Evolutionary conservation across 2,797 vertebrate species (phyloP).

Genomic region (Cossypha dichroa): DNA sequence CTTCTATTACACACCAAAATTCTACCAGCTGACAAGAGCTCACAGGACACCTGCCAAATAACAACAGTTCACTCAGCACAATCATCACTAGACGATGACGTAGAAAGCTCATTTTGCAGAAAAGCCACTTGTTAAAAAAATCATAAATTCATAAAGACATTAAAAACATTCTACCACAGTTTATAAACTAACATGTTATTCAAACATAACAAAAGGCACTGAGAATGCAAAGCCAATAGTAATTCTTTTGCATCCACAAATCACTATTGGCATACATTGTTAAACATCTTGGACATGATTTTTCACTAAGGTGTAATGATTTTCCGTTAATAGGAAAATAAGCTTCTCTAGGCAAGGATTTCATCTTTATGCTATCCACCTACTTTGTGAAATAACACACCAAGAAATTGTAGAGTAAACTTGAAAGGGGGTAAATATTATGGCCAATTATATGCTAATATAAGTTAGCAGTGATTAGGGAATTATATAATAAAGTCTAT

Average conservation of each 20-base stretch:
- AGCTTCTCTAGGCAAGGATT: background rate
- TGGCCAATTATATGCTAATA: conserved; percentile 6
- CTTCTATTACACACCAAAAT: background rate
- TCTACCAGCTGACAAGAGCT: background rate
- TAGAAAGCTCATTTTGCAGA: background rate
- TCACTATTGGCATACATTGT: background rate
- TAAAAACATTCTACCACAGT: background rate
- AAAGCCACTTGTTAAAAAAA: background rate
- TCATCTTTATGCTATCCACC: background rate
- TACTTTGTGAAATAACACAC: background rate
- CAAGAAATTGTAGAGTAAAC: background rate
- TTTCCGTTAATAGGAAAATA: background rate
- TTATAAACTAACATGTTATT: background rate
- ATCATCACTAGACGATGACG: background rate
- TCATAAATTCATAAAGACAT: background rate
- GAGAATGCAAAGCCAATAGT: conserved; percentile 1
- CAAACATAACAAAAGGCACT: background rate
- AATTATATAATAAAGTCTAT: conserved; percentile 37
- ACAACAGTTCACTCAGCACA: background rate
- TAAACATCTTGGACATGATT: background rate
- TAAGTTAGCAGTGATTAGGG: conserved; percentile 23
- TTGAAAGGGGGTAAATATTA: background rate
- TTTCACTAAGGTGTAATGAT: conserved; percentile 4
- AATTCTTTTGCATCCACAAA: background rate
- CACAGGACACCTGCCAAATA: background rate